phyloP scores from a whole-genome alignment of 2,888 invertebrate species.

The Allophyes oxyacanthae region DNA sequence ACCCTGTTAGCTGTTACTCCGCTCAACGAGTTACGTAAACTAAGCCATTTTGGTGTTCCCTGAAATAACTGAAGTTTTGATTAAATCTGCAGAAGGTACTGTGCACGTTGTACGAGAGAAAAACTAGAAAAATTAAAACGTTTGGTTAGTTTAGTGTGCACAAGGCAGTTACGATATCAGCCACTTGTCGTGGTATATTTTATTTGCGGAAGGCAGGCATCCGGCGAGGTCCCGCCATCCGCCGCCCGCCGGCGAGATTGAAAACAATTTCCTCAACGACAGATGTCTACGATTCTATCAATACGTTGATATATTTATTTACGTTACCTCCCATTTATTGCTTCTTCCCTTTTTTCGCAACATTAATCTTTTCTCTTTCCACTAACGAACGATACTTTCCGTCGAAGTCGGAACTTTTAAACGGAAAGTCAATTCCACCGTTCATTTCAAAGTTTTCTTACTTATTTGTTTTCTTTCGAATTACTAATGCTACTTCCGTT shows the following conservation, averaged over 20 bases:
- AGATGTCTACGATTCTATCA: slow-evolving; percentile 49
- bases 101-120: background rate
- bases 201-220: slow-evolving; percentile 54
- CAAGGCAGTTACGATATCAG: slow-evolving; percentile 24
- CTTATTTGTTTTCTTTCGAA: slow-evolving; percentile 47
- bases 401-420: slow-evolving; percentile 41
- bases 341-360: slow-evolving; percentile 27
- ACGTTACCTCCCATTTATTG: slow-evolving; percentile 41
- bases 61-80: background rate
- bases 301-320: slow-evolving; percentile 48
- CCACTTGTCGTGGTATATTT: slow-evolving; percentile 38
- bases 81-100: slow-evolving; percentile 2
- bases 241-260: slow-evolving; percentile 36
- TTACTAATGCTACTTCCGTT: slow-evolving; percentile 32
- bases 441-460: slow-evolving; percentile 42
- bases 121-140: background rate
- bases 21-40: slow-evolving; percentile 4
- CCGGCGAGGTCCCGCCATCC: slow-evolving; percentile 32
- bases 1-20: slow-evolving; percentile 3
- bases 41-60: background rate
- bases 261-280: slow-evolving; percentile 58
- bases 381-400: slow-evolving; percentile 45
- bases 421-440: slow-evolving; percentile 37
- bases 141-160: slow-evolving; percentile 6
- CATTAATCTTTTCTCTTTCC: slow-evolving; percentile 43